A percentile compares a stretch with the other conserved stretches of the same genome.
These are phyloP conservation scores for Arion vulgaris DNA, from an alignment of 1,140 invertebrate genomes.

Conservation along the genomic window DNA sequence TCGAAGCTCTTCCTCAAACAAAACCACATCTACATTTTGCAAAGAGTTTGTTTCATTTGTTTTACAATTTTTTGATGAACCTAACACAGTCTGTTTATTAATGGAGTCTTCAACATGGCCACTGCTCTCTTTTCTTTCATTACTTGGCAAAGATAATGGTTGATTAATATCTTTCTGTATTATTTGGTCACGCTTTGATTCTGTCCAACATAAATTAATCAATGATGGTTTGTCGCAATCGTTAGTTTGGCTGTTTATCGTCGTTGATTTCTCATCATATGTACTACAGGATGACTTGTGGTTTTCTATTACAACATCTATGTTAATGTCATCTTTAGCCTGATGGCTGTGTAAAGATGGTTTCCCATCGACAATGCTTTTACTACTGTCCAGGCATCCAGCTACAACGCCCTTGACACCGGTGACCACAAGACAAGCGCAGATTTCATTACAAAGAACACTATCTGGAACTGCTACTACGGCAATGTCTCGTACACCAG, in stretches of 20 bases:
- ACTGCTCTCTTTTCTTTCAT: not conserved
- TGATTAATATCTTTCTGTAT: not conserved
- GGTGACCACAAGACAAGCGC: conserved; percentile 41
- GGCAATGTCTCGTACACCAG: conserved; percentile 34
- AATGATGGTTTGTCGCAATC: not conserved
- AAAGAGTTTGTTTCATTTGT: too few relatives aligned
- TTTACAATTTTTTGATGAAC: not conserved
- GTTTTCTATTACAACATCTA: not conserved
- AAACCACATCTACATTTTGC: not conserved
- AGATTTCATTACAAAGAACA: conserved; percentile 44
- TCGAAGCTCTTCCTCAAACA: conserved; percentile 25
- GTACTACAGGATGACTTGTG: too few relatives aligned
- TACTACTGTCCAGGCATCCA: not conserved
- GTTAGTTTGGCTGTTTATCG: too few relatives aligned
- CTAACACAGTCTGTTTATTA: not conserved
- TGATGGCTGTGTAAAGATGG: not conserved
- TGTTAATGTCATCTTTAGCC: not conserved
- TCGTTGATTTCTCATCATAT: too few relatives aligned
- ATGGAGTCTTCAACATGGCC: too few relatives aligned
- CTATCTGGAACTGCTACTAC: conserved; percentile 44
- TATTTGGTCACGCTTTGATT: too few relatives aligned
- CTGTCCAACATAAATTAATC: not conserved
- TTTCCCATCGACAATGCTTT: not conserved
- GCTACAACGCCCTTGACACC: conserved; percentile 14
- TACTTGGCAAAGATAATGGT: not conserved